Conservation (phyloP, 2,113 vertebrate genomes). For the Theristicus caerulescens region DNA sequence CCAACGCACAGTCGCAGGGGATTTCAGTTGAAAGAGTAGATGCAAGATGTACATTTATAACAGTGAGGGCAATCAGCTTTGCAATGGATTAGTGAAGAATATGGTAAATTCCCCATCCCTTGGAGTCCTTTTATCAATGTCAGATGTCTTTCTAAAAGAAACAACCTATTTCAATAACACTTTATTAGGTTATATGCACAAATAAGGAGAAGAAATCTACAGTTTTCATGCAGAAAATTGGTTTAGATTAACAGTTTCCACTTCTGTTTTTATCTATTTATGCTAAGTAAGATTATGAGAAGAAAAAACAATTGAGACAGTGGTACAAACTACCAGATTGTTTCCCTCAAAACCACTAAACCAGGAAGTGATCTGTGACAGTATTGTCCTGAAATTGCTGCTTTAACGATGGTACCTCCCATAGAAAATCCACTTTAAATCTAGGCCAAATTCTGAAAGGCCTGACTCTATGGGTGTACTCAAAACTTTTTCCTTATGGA, state of each 20-base stretch:
- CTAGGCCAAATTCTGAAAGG: background rate
- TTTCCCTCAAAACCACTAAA: background rate
- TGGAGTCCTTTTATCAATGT: slow-evolving; percentile 43
- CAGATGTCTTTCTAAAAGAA: slow-evolving; percentile 24
- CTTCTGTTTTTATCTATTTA: background rate
- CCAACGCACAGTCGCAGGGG: background rate
- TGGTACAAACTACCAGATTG: background rate
- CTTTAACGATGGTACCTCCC: background rate
- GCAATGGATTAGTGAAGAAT: slow-evolving; percentile 21
- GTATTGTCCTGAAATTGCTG: background rate
- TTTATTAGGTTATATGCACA: background rate
- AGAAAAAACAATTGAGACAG: background rate
- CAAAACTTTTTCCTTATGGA: background rate
- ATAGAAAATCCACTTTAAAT: background rate
- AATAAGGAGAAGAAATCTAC: background rate
- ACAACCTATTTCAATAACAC: background rate
- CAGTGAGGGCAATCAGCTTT: slow-evolving; percentile 37
- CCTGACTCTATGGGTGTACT: background rate
- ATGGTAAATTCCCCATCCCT: slow-evolving; percentile 18
- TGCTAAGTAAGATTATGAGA: background rate
- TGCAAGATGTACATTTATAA: slow-evolving; percentile 45
- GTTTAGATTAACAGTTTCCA: slow-evolving; percentile 6
- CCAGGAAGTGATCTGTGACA: background rate
- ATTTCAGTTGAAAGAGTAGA: slow-evolving; percentile 37
- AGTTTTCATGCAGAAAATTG: background rate